A percentile compares a stretch with the other conserved stretches of the same genome.
Conservation (phyloP, 37 sponge, comb jelly and placozoan species). For the Eunapius fragilis region DNA sequence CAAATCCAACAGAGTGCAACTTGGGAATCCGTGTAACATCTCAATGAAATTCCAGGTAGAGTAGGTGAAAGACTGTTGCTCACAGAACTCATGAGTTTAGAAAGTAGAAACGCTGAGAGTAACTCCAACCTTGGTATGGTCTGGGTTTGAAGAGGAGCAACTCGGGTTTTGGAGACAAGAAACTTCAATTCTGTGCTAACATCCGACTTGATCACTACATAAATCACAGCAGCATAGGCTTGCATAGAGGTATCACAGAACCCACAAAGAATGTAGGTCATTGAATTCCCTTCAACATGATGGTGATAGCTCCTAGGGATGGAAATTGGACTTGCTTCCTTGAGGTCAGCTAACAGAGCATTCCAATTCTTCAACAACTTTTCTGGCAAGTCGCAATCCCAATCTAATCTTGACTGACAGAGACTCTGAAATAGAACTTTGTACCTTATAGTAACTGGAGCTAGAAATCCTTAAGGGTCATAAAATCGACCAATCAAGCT, state of each 20-base stretch:
- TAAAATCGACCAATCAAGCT: constrained; percentile 37
- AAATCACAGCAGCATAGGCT: constrained; percentile 34
- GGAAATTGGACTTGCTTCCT: constrained; percentile 8
- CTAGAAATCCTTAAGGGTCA: constrained; percentile 42
- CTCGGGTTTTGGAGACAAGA: constrained; percentile 34
- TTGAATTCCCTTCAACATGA: not conserved
- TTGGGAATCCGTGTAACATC: constrained; percentile 27
- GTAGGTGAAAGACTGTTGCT: constrained; percentile 17
- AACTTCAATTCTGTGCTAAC: constrained; percentile 14
- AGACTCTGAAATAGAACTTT: constrained; percentile 38
- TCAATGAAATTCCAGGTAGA: constrained; percentile 1
- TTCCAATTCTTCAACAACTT: constrained; percentile 13
- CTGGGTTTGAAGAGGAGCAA: constrained; percentile 37
- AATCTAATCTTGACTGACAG: constrained; percentile 7
- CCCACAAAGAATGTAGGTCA: constrained; percentile 17
- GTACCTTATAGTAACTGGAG: constrained; percentile 35
- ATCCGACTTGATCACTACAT: constrained; percentile 15
- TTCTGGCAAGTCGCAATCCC: constrained; percentile 10
- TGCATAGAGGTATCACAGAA: constrained; percentile 34
- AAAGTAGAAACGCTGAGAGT: constrained; percentile 26
- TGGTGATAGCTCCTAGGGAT: constrained; percentile 15
- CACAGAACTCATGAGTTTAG: constrained; percentile 13
- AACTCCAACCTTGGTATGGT: constrained; percentile 34
- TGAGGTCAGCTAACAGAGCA: not conserved
- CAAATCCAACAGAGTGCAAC: constrained; percentile 37